Conservation (phyloP, 2,113 vertebrate species). For the Helogale parvula region DNA sequence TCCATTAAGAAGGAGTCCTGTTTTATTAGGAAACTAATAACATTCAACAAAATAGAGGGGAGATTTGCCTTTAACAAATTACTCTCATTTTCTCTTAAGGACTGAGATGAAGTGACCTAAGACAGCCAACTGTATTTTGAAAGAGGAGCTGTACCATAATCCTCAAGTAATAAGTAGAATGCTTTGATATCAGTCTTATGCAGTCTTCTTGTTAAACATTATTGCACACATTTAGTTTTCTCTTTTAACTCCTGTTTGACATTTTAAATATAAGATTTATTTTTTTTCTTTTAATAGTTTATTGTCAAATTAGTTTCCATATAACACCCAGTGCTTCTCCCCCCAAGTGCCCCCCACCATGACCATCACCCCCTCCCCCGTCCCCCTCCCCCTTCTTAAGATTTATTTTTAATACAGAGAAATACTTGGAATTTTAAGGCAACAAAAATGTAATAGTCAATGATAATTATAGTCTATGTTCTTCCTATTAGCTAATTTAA, state of each 20-base stretch:
- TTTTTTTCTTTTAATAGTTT: too few species aligned
- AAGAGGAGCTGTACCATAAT: constrained; percentile 12
- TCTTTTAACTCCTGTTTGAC: not conserved
- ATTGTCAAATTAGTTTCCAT: too few species aligned
- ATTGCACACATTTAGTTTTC: not conserved
- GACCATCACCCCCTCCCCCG: too few species aligned
- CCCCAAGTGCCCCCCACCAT: too few species aligned
- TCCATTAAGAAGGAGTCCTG: constrained; percentile 32
- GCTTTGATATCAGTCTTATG: not conserved
- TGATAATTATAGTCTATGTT: not conserved
- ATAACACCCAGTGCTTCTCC: too few species aligned
- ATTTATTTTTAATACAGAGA: not conserved
- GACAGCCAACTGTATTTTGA: constrained; percentile 1
- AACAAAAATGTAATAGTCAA: constrained; percentile 15
- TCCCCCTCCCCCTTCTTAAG: too few species aligned
- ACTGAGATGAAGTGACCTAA: constrained; percentile 51
- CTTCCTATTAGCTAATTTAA: constrained; percentile 25
- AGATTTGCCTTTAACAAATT: constrained; percentile 42
- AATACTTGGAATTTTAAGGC: not conserved
- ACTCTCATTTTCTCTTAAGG: constrained; percentile 42
- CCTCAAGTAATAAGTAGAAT: not conserved
- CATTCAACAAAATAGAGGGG: not conserved
- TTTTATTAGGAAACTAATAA: constrained; percentile 37
- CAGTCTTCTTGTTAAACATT: constrained; percentile 2
- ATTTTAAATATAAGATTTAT: not conserved